Conservation (phyloP, 1,140 invertebrate species). For the Delia radicum region DNA sequence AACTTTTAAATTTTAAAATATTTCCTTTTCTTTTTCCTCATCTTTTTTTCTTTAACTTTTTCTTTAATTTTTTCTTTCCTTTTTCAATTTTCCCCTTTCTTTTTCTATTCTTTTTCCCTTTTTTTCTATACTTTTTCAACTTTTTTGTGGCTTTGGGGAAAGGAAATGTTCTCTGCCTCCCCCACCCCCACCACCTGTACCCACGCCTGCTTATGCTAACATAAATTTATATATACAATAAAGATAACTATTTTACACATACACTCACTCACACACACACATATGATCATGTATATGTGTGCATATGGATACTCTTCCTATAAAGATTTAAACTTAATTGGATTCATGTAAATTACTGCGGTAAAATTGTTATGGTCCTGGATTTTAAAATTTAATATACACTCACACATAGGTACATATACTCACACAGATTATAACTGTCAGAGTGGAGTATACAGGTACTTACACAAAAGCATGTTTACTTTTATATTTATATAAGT, state of each 20-base stretch:
- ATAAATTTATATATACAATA: too few relatives aligned
- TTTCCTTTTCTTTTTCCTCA: too few relatives aligned
- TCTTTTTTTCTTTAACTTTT: too few relatives aligned
- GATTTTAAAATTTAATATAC: not conserved
- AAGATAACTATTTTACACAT: too few relatives aligned
- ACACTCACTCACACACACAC: not conserved
- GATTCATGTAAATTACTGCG: constrained; percentile 19
- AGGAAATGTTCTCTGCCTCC: too few relatives aligned
- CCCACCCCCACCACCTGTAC: not conserved
- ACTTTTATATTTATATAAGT: not conserved
- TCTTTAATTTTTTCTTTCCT: too few relatives aligned
- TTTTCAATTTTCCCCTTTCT: too few relatives aligned
- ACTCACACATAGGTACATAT: not conserved
- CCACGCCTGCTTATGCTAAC: too few relatives aligned
- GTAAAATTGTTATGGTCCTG: constrained; percentile 18
- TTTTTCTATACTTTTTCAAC: too few relatives aligned
- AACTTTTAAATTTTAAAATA: too few relatives aligned
- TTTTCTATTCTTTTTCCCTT: too few relatives aligned
- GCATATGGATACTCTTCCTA: not conserved
- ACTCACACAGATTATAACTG: not conserved
- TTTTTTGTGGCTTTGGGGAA: too few relatives aligned
- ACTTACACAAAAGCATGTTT: not conserved
- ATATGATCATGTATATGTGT: not conserved
- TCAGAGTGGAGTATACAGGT: not conserved
- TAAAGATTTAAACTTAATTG: constrained; percentile 14